phyloP scores from a whole-genome alignment of 1,140 invertebrate genomes.

The Macrocentrus cingulum region DNA sequence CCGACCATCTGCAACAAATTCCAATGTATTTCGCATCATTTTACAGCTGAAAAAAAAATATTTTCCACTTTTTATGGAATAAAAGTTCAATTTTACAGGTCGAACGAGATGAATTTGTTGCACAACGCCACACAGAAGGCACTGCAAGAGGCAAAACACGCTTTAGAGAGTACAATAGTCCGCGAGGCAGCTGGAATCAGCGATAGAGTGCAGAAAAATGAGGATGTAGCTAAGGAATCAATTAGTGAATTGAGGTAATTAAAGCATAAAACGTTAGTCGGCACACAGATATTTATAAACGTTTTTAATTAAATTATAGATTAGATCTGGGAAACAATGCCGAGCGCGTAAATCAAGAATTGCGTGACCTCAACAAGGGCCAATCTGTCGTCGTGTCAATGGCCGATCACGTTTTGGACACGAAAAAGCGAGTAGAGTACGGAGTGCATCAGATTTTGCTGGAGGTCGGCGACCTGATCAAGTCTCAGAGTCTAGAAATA shows the following conservation, averaged over 20 bases:
- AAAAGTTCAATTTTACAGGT: conserved; percentile 31
- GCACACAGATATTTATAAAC: background rate
- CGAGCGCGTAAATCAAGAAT: conserved; percentile 52
- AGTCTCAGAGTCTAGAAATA: conserved; percentile 66
- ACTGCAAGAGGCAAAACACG: conserved; percentile 48
- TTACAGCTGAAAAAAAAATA: too few species aligned
- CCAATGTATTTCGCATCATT: conserved; percentile 36
- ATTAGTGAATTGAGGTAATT: conserved; percentile 45
- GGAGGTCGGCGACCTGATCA: conserved; percentile 74
- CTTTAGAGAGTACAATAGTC: conserved; percentile 40
- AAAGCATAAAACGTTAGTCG: conserved; percentile 1
- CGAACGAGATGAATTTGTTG: conserved; percentile 40
- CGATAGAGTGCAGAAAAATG: conserved; percentile 53
- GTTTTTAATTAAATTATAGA: conserved; percentile 31
- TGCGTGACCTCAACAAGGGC: conserved; percentile 67
- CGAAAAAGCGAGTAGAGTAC: conserved; percentile 81
- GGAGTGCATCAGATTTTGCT: conserved; percentile 81
- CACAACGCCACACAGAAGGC: conserved; percentile 48
- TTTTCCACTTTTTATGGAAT: too few species aligned
- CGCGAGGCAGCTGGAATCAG: conserved; percentile 51
- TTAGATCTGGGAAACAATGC: conserved; percentile 49
- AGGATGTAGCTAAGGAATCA: conserved; percentile 47
- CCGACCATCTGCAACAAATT: conserved; percentile 41
- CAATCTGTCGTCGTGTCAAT: conserved; percentile 81
- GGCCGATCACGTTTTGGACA: conserved; percentile 81